Evolutionary conservation across 2,888 invertebrate genomes (phyloP).

Genomic region (Ochlodes sylvanus): DNA sequence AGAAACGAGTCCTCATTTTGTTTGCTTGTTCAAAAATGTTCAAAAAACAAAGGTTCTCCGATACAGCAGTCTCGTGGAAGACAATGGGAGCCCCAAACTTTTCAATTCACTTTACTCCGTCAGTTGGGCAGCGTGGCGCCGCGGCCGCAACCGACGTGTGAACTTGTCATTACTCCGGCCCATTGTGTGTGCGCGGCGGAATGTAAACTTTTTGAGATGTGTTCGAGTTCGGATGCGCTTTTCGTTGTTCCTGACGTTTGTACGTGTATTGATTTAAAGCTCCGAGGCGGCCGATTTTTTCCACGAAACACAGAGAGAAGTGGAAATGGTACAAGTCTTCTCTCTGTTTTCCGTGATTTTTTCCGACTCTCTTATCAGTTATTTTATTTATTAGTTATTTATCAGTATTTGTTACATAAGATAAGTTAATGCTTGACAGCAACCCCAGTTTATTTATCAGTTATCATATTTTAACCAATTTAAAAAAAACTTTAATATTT

Average conservation of each 20-base stretch:
- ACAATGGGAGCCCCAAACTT: conserved; percentile 3
- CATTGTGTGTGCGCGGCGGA: conserved; percentile 51
- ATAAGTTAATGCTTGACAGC: no score
- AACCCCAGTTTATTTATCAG: no score
- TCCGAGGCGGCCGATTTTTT: no score
- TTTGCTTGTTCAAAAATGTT: neutral
- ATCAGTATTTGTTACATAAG: no score
- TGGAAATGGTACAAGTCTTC: no score
- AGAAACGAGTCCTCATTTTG: neutral
- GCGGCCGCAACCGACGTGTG: conserved; percentile 47
- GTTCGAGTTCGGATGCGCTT: conserved; percentile 3
- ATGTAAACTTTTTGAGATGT: conserved; percentile 7
- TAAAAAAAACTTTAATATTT: no score
- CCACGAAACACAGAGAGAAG: no score
- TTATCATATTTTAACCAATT: no score
- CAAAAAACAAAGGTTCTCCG: neutral
- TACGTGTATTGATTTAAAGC: conserved; percentile 6
- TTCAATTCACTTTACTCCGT: conserved; percentile 4
- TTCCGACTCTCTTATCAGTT: no score
- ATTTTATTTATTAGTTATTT: no score
- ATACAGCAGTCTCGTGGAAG: neutral
- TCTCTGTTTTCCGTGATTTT: no score
- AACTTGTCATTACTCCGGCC: conserved; percentile 52
- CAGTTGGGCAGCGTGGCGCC: neutral
- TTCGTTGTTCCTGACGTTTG: neutral